Evolutionary conservation across 2,797 vertebrate species (phyloP), one percentile per base, ranked within the genome.

Genomic region (Enteromius unitaeniatus): DNA sequence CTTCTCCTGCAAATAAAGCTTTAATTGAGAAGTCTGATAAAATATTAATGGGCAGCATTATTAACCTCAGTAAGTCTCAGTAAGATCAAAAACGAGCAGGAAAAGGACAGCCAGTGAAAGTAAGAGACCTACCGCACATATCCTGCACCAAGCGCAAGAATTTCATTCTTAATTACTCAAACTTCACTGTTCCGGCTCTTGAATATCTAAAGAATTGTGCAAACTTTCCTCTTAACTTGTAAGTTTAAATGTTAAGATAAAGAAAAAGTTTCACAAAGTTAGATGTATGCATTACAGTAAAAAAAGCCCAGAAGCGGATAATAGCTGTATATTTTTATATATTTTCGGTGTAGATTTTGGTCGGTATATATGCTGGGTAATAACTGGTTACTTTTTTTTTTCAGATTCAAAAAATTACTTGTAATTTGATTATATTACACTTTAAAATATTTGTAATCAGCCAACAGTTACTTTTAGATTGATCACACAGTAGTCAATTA

Each of bases 41-140:
- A 86, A 83, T 83, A 86, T 86, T 65, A 73, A 82, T 74, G 34
- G 3, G 49, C 58, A 26, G 42, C 45, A 81, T 78, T 79, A 87
- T 87, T 85, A 87, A 84, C 86, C 82, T 81, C 70, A 17, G 9
- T 64, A 53, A 80, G 70, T 82, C 70, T 75, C 31, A 2, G 15
- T 75, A 21, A 65, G 60, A 82, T 82, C 42, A 40, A 75, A 82
- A 75, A 82, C 9, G n/a, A 53, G 34, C 40, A 34, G 55, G 42
- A 58, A 49, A 37, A 75, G 60, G 47, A 82, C 81, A 65, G n/a
- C 26, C 21, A 51, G 60, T 37, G 45, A 73, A 19, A 47, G 53
- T 31, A 23, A 49, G 55, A 51, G 70, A 74, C 69, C 70, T 65
- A 72, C 53, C 13, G 3, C 55, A 47, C 53, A 31, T 19, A 73